Evolutionary conservation across 2,113 vertebrate genomes (phyloP), one percentile per base, ranked within the genome.

Genomic region (Taurulus bubalis): DNA sequence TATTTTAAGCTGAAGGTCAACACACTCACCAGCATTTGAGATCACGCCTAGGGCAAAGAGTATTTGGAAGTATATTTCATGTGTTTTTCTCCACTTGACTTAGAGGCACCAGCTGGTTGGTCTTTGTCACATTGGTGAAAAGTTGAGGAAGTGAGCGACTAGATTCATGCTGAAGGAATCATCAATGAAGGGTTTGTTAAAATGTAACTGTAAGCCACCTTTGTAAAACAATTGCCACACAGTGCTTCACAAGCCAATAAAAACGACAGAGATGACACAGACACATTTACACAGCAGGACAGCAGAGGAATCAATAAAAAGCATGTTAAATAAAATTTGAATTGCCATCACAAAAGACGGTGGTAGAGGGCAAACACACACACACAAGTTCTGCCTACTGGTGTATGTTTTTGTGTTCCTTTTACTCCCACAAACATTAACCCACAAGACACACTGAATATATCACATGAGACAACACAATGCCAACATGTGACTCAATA

Each of bases 1-100:
- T 80, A 84, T 88, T 90, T 81, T 75, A 79, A 75, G 73, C 60
- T 87, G 80, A 89, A 90, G 90, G 87, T 90, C 85, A 90, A 15
- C 55, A 69, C 73, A 55, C 65, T 38, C n/a, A 67, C 36, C 53
- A 71, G 11, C 32, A 58, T 74, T 67, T 59, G 51, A 75, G 49
- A 82, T 66, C 6, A 32, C 1, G 40, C 86, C 80, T 68, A 20
- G 28, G 71, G 86, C 68, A 66, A 66, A 73, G 77, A 68, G 18
- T 77, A 67, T 85, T 68, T 24, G 9, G 22, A 69, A 77, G 66
- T 71, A 34, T 66, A 55, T 67, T 75, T n/a, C 8, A 26, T 65
- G 34, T 26, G 55, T 70, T 65, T 66, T 74, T 26, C n/a, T 14
- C 55, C 58, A 34, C 64, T 74, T 40, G 26, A 68, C 72, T 86